These are phyloP conservation scores for Ischnura elegans DNA, from an alignment of 2,888 invertebrate genomes.

Conservation along the genomic window DNA sequence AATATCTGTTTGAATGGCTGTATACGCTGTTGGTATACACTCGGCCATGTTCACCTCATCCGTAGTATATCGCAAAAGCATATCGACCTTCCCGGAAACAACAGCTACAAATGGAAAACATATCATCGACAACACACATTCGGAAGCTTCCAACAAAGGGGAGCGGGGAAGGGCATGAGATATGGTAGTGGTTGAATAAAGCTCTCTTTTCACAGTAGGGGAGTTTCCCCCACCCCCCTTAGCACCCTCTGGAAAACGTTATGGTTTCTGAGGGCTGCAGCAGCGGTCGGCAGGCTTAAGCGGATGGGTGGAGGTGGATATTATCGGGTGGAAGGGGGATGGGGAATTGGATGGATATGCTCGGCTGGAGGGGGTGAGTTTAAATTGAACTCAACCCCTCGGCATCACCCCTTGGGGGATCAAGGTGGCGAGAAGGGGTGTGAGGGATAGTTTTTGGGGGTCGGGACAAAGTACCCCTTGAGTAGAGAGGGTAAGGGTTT, in stretches of 20 bases:
- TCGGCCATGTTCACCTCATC: no score
- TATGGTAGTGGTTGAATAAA: not conserved
- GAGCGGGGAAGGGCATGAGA: not conserved
- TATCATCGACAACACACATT: no score
- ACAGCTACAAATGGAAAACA: no score
- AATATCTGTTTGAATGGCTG: no score
- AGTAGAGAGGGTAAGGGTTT: not conserved
- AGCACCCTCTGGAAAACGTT: not conserved
- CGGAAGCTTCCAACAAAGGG: not conserved
- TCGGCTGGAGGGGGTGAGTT: not conserved
- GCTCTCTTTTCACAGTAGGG: not conserved
- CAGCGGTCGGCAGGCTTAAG: not conserved
- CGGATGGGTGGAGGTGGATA: not conserved
- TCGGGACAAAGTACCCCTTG: not conserved
- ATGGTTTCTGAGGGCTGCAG: not conserved
- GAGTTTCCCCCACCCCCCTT: not conserved
- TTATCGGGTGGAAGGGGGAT: not conserved
- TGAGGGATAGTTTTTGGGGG: not conserved
- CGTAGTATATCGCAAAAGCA: no score
- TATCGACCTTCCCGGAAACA: no score
- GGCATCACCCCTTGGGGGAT: not conserved
- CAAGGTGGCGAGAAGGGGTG: not conserved
- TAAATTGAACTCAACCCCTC: not conserved
- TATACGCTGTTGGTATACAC: no score
- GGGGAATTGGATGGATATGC: not conserved